phyloP scores from a whole-genome alignment of 2,113 vertebrate species.

The Nasalis larvatus region DNA sequence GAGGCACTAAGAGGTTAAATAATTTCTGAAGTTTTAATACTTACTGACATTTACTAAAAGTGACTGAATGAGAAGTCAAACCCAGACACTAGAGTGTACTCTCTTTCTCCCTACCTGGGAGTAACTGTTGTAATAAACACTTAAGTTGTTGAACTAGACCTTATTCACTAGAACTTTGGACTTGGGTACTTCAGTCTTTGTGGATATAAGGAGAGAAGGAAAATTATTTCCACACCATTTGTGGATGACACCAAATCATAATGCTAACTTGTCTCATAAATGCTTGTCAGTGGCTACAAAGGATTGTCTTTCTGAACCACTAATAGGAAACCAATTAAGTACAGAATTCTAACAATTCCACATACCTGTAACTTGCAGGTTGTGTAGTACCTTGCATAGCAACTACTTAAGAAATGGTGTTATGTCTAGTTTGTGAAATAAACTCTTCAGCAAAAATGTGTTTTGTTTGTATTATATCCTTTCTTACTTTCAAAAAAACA shows the following conservation, averaged over 20 bases:
- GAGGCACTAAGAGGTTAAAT: neutral
- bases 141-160: neutral
- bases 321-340: neutral
- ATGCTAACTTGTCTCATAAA: neutral
- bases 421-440: neutral
- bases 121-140: neutral
- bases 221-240: neutral
- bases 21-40: neutral
- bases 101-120: neutral
- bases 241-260: neutral
- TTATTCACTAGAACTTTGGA: neutral
- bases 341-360: neutral
- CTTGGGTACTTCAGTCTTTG: neutral
- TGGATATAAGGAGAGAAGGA: neutral
- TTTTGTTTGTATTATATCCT: neutral
- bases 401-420: neutral
- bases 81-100: accelerated
- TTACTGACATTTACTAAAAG: neutral
- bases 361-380: neutral
- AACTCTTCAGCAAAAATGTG: neutral
- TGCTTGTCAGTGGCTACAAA: neutral
- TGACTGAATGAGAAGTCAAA: neutral
- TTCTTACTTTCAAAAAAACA: neutral
- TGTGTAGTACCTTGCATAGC: neutral
- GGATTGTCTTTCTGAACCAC: neutral